Base-by-base conservation (phyloP, 2,113 vertebrate genomes). In the Archilochus colubris region DNA sequence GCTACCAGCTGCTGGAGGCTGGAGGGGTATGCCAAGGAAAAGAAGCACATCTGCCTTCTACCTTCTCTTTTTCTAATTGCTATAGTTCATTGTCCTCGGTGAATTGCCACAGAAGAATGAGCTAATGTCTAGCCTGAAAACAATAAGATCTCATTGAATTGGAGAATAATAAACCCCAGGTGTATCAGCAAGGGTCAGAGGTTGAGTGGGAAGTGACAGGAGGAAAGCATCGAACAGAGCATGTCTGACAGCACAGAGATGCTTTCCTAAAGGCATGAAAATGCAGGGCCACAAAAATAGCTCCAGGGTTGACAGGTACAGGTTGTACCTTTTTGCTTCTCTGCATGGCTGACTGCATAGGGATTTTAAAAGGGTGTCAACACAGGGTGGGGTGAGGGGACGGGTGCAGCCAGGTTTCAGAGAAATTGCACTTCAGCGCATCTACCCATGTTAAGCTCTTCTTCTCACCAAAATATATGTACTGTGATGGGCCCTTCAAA, bases 241-340 rank as follows among this genome's bases (percentile, higher is more conserved):
- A 46, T 28, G 21, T 63, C 81, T 95, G 93, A 91, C 87, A 95
- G 87, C 78, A 84, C 70, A 53, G 62, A 30, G 74, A 72, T 64
- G 57, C 54, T 67, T 79, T 92, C 81, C 58, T 72, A 48, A 75
- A 75, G 74, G 50, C 58, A 46, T 40, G 53, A 75, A 95, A 84
- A 79, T 7, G 70, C 5, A 40, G n/a, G 57, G 48, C 57, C 83
- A 68, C 50, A 40, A 89, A 96, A 94, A 91, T 48, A 92, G 44
- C 80, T 86, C 64, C 57, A 57, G 62, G 58, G 74, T n/a, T 95
- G 91, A 75, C 91, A 95, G 70, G 62, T 94, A 84, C 74, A 84
- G 48, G 81, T 68, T 82, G 57, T 94, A 75, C n/a, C 69, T 92
- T 89, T 92, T 72, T 86, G 53, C 57, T 91, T 93, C 48, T 43